Evolutionary conservation across 2,113 vertebrate genomes (phyloP).

Genomic region (Sclerurus mexicanus): DNA sequence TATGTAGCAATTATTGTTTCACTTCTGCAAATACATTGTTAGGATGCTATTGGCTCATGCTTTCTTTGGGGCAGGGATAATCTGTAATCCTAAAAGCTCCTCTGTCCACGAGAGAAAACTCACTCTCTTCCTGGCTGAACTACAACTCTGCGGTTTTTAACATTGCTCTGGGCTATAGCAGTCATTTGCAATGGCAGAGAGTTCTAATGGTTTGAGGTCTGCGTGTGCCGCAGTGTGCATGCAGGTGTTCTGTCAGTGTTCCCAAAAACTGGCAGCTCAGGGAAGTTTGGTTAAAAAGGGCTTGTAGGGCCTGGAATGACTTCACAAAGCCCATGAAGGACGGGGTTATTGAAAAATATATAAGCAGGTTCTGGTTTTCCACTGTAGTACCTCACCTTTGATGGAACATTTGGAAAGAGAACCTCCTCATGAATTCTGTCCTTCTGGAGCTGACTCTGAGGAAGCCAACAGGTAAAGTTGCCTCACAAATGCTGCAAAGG

Average conservation of each 20-base stretch:
- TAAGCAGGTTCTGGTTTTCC: slow-evolving; percentile 75
- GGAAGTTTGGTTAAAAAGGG: slow-evolving; percentile 50
- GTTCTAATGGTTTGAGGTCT: slow-evolving; percentile 49
- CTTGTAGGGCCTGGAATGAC: slow-evolving; percentile 70
- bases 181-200: slow-evolving; percentile 10
- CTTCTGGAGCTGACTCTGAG: slow-evolving; percentile 69
- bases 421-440: slow-evolving; percentile 67
- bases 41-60: neutral
- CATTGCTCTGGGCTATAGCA: slow-evolving; percentile 19
- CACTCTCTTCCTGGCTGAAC: slow-evolving; percentile 46
- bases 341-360: slow-evolving; percentile 64
- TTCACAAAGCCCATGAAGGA: slow-evolving; percentile 64
- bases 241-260: slow-evolving; percentile 40
- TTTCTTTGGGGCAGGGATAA: slow-evolving; percentile 43
- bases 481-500: slow-evolving; percentile 69
- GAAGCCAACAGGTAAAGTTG: slow-evolving; percentile 69
- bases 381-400: slow-evolving; percentile 70
- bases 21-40: neutral
- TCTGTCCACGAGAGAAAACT: slow-evolving; percentile 43
- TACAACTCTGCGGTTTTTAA: slow-evolving; percentile 43
- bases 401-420: slow-evolving; percentile 73
- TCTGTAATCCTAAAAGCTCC: slow-evolving; percentile 38
- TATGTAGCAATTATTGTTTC: neutral
- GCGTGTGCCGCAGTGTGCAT: slow-evolving; percentile 18
- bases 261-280: slow-evolving; percentile 43